Base-by-base conservation (phyloP, 2,797 vertebrate genomes). In the Mastacembelus armatus region DNA sequence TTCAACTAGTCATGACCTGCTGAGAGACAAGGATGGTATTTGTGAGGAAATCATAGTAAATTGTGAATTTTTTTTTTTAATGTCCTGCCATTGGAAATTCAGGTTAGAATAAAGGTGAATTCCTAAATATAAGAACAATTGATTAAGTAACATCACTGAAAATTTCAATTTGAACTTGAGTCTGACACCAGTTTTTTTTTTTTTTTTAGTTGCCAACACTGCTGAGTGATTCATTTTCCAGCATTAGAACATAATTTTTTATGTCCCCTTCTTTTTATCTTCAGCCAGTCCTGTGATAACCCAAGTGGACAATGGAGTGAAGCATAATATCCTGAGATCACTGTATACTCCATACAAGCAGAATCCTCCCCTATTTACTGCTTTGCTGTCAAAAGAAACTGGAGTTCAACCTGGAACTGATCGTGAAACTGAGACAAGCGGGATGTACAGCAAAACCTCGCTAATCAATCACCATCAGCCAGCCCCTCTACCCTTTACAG, bases 201-300 rank as follows among this genome's bases (percentile, higher is more conserved):
- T 4, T 16, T 9, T 8, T 39, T 3, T 3, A 3, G 2, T 49
- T 30, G 3, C 1, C 4, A 40, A 32, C 12, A 27, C 10, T 45
- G 3, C 61, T 2, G 35, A 1, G 8, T 19, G 3, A 47, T 18
- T 18, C 6, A 19, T 36, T n/a, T n/a, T n/a, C n/a, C n/a, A n/a
- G n/a, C n/a, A n/a, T n/a, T n/a, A n/a, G n/a, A n/a, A n/a, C n/a
- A n/a, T n/a, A n/a, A n/a, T n/a, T n/a, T n/a, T n/a, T n/a, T n/a
- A n/a, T n/a, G n/a, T n/a, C 16, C 19, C 2, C 1, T n/a, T 67
- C 60, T 2, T 47, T 36, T 58, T 50, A 33, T 19, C 14, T 61
- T 38, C 32, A 91, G 86, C 36, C 56, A 61, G 49, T 66, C 50
- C 48, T 12, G 48, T 12, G 18, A 32, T 18, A 27, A 19, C 62